Evolutionary conservation across 2,113 vertebrate genomes (phyloP), one percentile per base, ranked within the genome.

Genomic region (Pleuronectes platessa): DNA sequence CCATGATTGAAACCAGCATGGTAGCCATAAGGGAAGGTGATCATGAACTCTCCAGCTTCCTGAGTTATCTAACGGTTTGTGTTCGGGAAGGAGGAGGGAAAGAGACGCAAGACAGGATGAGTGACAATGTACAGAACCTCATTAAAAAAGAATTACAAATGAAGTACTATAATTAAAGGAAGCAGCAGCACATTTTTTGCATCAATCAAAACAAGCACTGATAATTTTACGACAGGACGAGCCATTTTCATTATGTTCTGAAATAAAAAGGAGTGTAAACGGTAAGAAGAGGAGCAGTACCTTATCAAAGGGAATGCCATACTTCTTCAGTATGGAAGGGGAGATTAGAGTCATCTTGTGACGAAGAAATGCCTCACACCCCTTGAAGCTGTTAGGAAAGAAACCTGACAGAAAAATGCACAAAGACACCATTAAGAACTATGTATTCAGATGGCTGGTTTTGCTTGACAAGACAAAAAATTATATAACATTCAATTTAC

Each of bases 261-360:
- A 87, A 84, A 80, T 65, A 63, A 70, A 51, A 64, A 9, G 9
- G 4, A 42, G 20, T 6, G 12, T 7, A 51, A 78, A 69, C 18
- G 18, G 26, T 3, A 31, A 74, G 51, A 37, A n/a, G n/a, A 60
- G 4, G 35, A 60, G 14, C 49, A 37, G 21, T 95, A 99, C 98
- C 97, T 97, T 99, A 91, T 98, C 94, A 93, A 99, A 99, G 82
- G 98, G 98, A 93, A 99, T 99, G 84, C 97, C 95, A 15, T 98
- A 98, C 74, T 98, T 98, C 92, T 97, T 99, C 79, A 99, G 86
- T 84, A 98, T 90, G 51, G 96, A 97, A 1, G 98, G 98, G 66
- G 98, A 99, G 86, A 99, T 98, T 61, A 99, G 92, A 69, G 96
- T 98, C 97, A 99, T 99, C 94, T 99, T 99, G 91, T 99, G 98